Conservation (phyloP, 2,113 vertebrate genomes). For the Oplegnathus fasciatus region DNA sequence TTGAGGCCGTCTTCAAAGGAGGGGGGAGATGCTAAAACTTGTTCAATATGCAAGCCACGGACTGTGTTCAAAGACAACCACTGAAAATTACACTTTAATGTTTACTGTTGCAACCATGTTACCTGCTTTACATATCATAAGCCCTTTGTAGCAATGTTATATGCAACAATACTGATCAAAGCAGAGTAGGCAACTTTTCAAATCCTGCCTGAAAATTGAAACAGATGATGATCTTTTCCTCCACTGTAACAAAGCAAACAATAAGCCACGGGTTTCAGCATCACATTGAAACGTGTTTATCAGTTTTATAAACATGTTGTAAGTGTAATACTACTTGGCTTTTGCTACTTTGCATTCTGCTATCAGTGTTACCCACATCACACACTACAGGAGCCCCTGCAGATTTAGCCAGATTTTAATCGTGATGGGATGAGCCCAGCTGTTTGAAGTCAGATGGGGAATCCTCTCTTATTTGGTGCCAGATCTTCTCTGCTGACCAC, state of each 20-base stretch:
- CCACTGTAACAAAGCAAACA: not conserved
- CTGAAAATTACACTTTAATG: constrained; percentile 25
- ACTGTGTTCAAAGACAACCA: constrained; percentile 34
- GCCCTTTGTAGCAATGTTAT: constrained; percentile 17
- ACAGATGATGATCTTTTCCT: not conserved
- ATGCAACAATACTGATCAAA: constrained; percentile 34
- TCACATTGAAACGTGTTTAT: not conserved
- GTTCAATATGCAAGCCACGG: constrained; percentile 29
- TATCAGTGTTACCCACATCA: constrained; percentile 3
- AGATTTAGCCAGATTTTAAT: constrained; percentile 38
- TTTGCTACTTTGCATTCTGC: constrained; percentile 18
- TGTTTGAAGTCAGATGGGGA: constrained; percentile 38
- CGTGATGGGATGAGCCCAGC: constrained; percentile 10
- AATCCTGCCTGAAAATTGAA: not conserved
- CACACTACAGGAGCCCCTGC: not conserved
- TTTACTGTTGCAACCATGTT: constrained; percentile 42
- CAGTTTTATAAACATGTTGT: not conserved
- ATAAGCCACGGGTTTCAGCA: not conserved
- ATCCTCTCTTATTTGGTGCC: constrained; percentile 11
- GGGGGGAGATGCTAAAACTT: not conserved
- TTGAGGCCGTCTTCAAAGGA: constrained; percentile 42
- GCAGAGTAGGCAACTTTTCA: not conserved
- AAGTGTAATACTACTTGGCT: not conserved
- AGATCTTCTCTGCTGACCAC: constrained; percentile 18
- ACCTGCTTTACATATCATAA: constrained; percentile 39